Percentiles rank a stretch among this genome's conserved stretches.
Conservation (phyloP, 2,113 vertebrate genomes). For the Tamias sibiricus region DNA sequence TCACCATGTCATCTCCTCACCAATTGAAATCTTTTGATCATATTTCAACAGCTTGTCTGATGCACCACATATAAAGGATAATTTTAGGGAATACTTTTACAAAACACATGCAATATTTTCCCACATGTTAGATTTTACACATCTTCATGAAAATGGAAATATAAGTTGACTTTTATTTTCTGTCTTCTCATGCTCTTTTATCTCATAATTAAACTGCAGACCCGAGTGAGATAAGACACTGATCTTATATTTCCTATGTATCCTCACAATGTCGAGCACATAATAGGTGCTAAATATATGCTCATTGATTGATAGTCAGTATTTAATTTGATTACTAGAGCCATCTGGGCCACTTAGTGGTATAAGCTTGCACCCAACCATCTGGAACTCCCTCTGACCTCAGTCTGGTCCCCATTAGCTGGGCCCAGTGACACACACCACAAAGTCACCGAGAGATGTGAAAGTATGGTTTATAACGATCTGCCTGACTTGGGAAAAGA, state of each 20-base stretch:
- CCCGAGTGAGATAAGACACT: neutral
- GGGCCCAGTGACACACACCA: slow-evolving; percentile 44
- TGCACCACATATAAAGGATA: neutral
- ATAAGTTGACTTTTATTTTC: slow-evolving; percentile 2
- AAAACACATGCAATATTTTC: neutral
- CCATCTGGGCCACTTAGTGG: slow-evolving; percentile 66
- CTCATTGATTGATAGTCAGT: slow-evolving; percentile 63
- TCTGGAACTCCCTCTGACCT: slow-evolving; percentile 68
- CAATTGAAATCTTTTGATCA: neutral
- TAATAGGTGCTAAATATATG: slow-evolving; percentile 68
- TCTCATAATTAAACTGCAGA: neutral
- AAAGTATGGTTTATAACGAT: neutral
- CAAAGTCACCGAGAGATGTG: slow-evolving; percentile 50
- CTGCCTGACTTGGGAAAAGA: neutral
- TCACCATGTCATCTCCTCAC: neutral
- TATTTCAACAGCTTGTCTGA: slow-evolving; percentile 39
- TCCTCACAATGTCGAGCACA: slow-evolving; percentile 50
- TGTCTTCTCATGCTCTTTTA: neutral
- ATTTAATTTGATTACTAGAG: slow-evolving; percentile 73
- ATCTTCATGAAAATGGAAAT: slow-evolving; percentile 34
- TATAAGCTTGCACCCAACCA: slow-evolving; percentile 63
- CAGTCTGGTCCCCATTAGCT: slow-evolving; percentile 56
- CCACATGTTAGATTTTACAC: neutral
- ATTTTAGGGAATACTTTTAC: slow-evolving; percentile 18
- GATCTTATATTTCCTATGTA: neutral